Base-by-base conservation (phyloP, 1,140 invertebrate genomes). In the Tenebrio molitor region DNA sequence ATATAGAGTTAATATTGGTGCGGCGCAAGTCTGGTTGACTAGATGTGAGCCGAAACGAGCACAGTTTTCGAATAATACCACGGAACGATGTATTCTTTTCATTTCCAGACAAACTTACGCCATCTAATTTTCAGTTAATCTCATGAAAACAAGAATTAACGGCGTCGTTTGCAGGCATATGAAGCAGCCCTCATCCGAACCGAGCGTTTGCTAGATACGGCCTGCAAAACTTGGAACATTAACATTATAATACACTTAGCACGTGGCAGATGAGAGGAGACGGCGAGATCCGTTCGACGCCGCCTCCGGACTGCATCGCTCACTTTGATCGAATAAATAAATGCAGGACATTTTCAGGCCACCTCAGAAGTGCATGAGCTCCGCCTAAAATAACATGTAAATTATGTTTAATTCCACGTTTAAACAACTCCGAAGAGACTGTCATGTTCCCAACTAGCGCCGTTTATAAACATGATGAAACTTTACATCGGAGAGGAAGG, bases 61-160 rank as follows among this genome's bases (percentile, higher is more conserved):
- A 74, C 76, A 75, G 76, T 79, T 78, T 81, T 79, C 79, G 79
- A 79, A 81, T 81, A 81, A 81, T 78, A 79, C 76, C 73, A 71
- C 78, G 72, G 71, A 78, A 80, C 78, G 78, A 81, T 78, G 76
- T 77, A 78, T 80, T 77, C 79, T 80, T 79, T 80, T 80, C 78
- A 79, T 80, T 78, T 79, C 69, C 76, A 77, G 77, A 79, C 80
- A 80, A 81, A 81, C 78, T 80, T 81, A 69, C 80, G 78, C 78
- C 80, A 81, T 82, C 81, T 83, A 83, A 82, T 83, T 82, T 82
- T 79, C 79, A 81, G 80, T 83, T 83, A 83, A 83, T 82, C 82
- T 81, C 78, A 73, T 73, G 77, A 77, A 82, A 82, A 83, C 80
- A 80, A 82, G 81, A 83, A 83, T 81, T 81, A 83, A 81, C 80